These are phyloP conservation scores for Vombatus ursinus DNA, from an alignment of 2,113 vertebrate genomes.

Conservation along the genomic window DNA sequence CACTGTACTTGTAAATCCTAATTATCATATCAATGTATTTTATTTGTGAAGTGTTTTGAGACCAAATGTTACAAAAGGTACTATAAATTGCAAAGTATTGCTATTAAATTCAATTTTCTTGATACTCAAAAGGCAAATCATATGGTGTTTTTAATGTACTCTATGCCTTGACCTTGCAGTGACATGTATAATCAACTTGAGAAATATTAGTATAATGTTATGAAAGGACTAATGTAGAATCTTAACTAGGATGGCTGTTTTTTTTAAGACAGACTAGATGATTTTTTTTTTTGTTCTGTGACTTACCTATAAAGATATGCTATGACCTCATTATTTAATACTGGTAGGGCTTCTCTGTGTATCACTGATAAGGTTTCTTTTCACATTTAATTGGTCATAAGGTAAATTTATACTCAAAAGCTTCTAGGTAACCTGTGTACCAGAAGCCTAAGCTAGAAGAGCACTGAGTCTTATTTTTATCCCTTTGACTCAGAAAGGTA, in stretches of 20 bases:
- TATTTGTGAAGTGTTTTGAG: conserved; percentile 13
- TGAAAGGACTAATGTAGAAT: neutral
- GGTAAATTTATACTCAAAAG: neutral
- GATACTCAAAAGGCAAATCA: conserved; percentile 18
- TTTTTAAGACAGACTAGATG: conserved; percentile 5
- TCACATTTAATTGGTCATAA: neutral
- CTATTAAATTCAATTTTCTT: conserved; percentile 45
- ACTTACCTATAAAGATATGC: conserved; percentile 49
- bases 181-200: neutral
- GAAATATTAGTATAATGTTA: neutral
- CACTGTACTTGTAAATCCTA: neutral
- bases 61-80: neutral
- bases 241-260: neutral
- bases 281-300: conserved; percentile 3
- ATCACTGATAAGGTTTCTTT: conserved; percentile 63
- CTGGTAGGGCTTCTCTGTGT: neutral
- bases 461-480: neutral
- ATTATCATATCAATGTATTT: neutral
- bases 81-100: conserved; percentile 28
- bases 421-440: neutral
- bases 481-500: neutral
- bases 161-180: conserved; percentile 30
- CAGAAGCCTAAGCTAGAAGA: neutral
- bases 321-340: conserved; percentile 50
- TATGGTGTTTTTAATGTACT: conserved; percentile 25